Evolutionary conservation across 1,140 invertebrate species (phyloP), one percentile per base, ranked within the genome.

Genomic region (Adoxophyes honmai): DNA sequence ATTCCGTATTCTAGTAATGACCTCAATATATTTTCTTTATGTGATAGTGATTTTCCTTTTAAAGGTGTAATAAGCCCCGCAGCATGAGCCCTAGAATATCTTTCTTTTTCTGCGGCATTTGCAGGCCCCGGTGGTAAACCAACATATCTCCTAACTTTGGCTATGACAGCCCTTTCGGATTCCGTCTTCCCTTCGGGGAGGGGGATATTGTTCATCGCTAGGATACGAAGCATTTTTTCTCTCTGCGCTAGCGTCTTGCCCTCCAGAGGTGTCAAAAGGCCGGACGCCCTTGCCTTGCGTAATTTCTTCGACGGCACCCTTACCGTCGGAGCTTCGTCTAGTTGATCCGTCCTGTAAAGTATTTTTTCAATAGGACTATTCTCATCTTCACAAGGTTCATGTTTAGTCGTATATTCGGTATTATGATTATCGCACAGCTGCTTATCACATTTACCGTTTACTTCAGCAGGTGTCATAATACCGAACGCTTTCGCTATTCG

Each of bases 1-100:
- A 67, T 3, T 0, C 65, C 63, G 9, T 15, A n/a, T 34, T 53
- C 37, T 13, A 42, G 48, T 38, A 61, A 36, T 1, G 18, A 58
- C 55, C 52, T 63, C 14, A 71, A 34, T 38, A 71, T 67, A 54
- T 63, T 64, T 59, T 62, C 64, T 57, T 70, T 68, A 34, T 68
- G 38, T n/a, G 37, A 11, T 5, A 37, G 37, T 7, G 38, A 59
- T 53, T 69, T 74, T 5, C 68, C 68, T 53, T 63, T 38, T n/a
- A 64, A 39, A 7, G 64, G 58, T 0, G 52, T 55, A 18, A 69
- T 14, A 8, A 69, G 11, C 33, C 63, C 68, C 10, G 34, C 54
- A 33, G 36, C 58, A 38, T 59, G 55, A 15, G 59, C 67, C 59
- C 62, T 59, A 5, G 52, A 35, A 1, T 58, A 34, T 61, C 63